Evolutionary conservation across 2,797 vertebrate species (phyloP).

Genomic region (Chanos chanos): DNA sequence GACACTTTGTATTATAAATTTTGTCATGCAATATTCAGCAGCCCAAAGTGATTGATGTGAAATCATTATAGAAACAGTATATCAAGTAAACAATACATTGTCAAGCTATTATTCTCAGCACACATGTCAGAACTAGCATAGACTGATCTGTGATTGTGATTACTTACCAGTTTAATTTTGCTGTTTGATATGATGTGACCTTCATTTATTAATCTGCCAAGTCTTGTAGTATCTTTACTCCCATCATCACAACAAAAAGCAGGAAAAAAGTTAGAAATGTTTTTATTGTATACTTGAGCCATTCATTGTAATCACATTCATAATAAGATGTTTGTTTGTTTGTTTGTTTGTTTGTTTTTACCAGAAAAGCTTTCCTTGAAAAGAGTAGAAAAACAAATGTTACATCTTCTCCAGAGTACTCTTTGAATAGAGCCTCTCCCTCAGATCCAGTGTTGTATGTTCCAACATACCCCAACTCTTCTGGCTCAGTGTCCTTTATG

Average conservation of each 20-base stretch:
- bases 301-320: neutral
- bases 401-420: too few species aligned
- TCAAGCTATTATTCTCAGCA: too few species aligned
- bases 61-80: too few species aligned
- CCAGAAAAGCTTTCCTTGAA: slow-evolving; percentile 8
- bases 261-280: neutral
- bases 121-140: neutral
- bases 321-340: neutral
- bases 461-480: slow-evolving; percentile 26
- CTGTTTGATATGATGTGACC: neutral
- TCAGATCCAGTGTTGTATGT: slow-evolving; percentile 8
- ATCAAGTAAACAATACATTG: too few species aligned
- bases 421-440: slow-evolving; percentile 8
- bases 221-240: neutral
- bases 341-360: neutral
- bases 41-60: too few species aligned
- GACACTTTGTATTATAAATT: too few species aligned
- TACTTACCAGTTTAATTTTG: slow-evolving; percentile 14
- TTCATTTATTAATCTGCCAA: neutral
- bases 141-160: neutral
- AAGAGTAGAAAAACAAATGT: slow-evolving; percentile 16
- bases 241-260: slow-evolving; percentile 9
- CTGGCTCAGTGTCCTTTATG: slow-evolving; percentile 11
- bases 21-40: too few species aligned
- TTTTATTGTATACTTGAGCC: neutral